Conservation (phyloP, 2,888 invertebrate species). For the Entomobrya proxima region DNA sequence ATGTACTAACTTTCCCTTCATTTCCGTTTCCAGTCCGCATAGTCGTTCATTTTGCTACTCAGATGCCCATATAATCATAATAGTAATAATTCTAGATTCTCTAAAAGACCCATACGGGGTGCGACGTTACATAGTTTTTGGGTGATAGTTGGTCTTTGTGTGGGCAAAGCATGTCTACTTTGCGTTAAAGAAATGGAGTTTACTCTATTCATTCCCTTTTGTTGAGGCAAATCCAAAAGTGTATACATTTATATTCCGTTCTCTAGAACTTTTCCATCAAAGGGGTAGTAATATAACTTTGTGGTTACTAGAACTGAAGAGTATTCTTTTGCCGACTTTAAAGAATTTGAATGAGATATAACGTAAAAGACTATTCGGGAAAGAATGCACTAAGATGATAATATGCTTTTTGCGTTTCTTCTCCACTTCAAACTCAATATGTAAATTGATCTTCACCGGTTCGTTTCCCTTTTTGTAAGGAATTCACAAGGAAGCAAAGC, state of each 20-base stretch:
- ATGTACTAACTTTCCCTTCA: slow-evolving; percentile 54
- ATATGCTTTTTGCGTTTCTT: background rate
- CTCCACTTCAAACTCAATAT: slow-evolving; percentile 41
- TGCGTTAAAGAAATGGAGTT: background rate
- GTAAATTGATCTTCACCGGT: slow-evolving; percentile 66
- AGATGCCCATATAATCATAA: too few species aligned
- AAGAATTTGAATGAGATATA: background rate
- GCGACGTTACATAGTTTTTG: background rate
- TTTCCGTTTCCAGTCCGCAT: slow-evolving; percentile 58
- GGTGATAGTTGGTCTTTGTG: slow-evolving; percentile 3
- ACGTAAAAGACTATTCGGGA: background rate
- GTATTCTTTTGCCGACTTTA: background rate
- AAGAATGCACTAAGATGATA: background rate
- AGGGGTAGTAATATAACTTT: background rate
- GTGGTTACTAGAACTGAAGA: background rate
- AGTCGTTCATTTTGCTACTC: slow-evolving; percentile 20
- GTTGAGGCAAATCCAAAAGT: background rate
- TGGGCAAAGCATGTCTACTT: background rate
- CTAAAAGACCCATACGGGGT: background rate
- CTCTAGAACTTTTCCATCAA: slow-evolving; percentile 4
- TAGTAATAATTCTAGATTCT: background rate
- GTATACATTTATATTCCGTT: background rate
- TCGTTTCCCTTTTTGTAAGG: slow-evolving; percentile 57
- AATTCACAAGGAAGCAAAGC: slow-evolving; percentile 46
- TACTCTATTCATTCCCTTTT: background rate